Evolutionary conservation across 2,888 invertebrate genomes (phyloP).

Genomic region (Philhelius pedissequus): DNA sequence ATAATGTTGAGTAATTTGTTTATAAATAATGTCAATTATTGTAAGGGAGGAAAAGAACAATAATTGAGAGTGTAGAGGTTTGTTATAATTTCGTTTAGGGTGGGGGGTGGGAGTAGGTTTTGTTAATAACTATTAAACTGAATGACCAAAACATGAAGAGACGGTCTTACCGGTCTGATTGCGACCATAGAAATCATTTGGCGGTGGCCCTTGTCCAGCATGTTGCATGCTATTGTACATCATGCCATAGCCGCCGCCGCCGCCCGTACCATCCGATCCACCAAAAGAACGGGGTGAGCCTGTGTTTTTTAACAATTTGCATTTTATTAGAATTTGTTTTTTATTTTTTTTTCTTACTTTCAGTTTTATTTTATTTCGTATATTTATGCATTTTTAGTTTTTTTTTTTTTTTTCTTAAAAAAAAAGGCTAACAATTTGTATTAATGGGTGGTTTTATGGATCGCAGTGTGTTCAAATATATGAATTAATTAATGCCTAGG

Average conservation of each 20-base stretch:
- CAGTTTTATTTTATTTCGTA: conserved; percentile 63
- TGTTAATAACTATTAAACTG: conserved; percentile 20
- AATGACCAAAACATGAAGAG: conserved; percentile 63
- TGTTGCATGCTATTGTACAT: conserved; percentile 75
- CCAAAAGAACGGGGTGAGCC: conserved; percentile 79
- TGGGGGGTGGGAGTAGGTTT: background rate
- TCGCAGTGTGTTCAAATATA: conserved; percentile 15
- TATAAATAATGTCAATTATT: background rate
- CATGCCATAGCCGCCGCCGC: conserved; percentile 74
- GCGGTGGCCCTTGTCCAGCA: conserved; percentile 73
- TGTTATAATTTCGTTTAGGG: background rate
- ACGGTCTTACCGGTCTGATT: conserved; percentile 78
- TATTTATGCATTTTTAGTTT: conserved; percentile 22
- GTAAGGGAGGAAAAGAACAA: conserved; percentile 50
- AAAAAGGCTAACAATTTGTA: conserved; percentile 1
- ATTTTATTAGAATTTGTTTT: conserved; percentile 67
- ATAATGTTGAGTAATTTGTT: background rate
- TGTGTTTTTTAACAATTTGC: conserved; percentile 75
- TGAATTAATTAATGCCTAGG: conserved; percentile 14
- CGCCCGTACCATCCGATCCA: conserved; percentile 75
- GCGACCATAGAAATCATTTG: conserved; percentile 78
- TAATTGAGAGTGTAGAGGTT: conserved; percentile 45
- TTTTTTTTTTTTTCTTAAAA: background rate
- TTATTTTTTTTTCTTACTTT: conserved; percentile 67
- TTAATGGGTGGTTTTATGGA: conserved; percentile 28